Base-by-base conservation (phyloP, 2,113 vertebrate species). In the Pseudolaguvia tuberculata region DNA sequence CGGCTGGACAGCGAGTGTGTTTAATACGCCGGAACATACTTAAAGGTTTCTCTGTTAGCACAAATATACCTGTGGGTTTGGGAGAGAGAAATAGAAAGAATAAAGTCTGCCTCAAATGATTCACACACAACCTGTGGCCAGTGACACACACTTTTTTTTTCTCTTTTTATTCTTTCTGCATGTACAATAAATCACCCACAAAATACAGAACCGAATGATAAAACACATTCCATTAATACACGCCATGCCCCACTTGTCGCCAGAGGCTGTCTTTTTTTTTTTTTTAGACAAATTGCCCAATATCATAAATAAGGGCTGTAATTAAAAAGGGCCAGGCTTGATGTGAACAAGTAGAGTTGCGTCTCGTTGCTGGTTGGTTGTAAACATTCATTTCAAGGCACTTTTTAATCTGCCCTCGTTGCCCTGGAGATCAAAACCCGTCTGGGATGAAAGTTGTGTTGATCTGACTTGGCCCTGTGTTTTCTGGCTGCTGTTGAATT, bases 361-460 rank as follows among this genome's bases (percentile, higher is more conserved):
- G 82, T 79, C 79, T 65, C 79, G 82, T 84, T 87, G 86, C 88
- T 84, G 86, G 76, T 42, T 79, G 80, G 84, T 84, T 87, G 85
- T 87, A 88, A 88, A 86, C 85, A 88, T 89, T 90, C 84, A 91
- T 88, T 89, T 86, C 75, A 85, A 87, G 88, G 84, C 88, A 81
- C 79, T 70, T 88, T 67, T 86, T 86, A 84, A 89, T 89, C 87
- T 88, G 83, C 75, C 75, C 87, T 89, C 86, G 83, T 87, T 88
- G 83, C 88, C 82, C 82, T 83, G 79, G 75, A 77, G 72, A 70
- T 55, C 75, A 78, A 79, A 80, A 75, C 8, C 2, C 5, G 25
- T 50, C 29, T 48, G 17, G 72, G 58, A 63, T 66, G 35, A 79
- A 45, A 65, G 72, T 53, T 61, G 31, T 52, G 17, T 12, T 14